Conservation (phyloP, 2,888 invertebrate genomes). For the Drosophila merina region DNA sequence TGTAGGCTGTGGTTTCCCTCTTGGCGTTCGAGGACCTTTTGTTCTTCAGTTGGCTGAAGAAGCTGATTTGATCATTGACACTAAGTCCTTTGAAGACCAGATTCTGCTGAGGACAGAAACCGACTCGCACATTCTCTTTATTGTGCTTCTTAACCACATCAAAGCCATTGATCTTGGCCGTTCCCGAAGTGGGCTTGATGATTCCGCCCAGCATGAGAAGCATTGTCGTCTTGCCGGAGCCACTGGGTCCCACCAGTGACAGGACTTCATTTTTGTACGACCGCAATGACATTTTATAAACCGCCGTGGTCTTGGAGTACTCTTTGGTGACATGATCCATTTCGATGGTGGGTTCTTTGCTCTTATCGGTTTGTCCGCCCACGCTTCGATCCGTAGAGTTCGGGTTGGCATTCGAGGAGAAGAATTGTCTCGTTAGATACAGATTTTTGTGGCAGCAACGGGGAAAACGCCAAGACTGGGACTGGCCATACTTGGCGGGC, state of each 20-base stretch:
- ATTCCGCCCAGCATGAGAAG: constrained; percentile 94
- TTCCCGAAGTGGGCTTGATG: constrained; percentile 87
- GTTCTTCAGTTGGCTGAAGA: constrained; percentile 90
- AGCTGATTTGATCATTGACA: constrained; percentile 90
- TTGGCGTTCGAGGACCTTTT: constrained; percentile 84
- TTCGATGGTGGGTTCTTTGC: not conserved
- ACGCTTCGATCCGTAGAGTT: not conserved
- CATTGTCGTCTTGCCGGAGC: constrained; percentile 95
- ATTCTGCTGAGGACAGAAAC: constrained; percentile 92
- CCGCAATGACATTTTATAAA: constrained; percentile 88
- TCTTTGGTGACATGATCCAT: constrained; percentile 85
- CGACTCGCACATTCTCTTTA: constrained; percentile 88
- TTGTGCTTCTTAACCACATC: constrained; percentile 87
- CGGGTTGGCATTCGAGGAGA: too few relatives aligned
- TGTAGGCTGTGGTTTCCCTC: constrained; percentile 86
- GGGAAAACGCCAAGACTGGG: constrained; percentile 91
- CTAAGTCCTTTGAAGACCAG: constrained; percentile 91
- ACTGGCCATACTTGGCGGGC: constrained; percentile 65
- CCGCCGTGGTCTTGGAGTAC: constrained; percentile 85
- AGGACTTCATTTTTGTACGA: constrained; percentile 95
- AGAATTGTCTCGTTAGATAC: too few relatives aligned
- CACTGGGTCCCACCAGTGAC: constrained; percentile 89
- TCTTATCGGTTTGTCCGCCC: not conserved
- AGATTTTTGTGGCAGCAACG: constrained; percentile 82
- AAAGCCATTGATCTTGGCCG: constrained; percentile 88